Base-by-base conservation (phyloP, 2,113 vertebrate species). In the Sinocyclocheilus anshuiensis region DNA sequence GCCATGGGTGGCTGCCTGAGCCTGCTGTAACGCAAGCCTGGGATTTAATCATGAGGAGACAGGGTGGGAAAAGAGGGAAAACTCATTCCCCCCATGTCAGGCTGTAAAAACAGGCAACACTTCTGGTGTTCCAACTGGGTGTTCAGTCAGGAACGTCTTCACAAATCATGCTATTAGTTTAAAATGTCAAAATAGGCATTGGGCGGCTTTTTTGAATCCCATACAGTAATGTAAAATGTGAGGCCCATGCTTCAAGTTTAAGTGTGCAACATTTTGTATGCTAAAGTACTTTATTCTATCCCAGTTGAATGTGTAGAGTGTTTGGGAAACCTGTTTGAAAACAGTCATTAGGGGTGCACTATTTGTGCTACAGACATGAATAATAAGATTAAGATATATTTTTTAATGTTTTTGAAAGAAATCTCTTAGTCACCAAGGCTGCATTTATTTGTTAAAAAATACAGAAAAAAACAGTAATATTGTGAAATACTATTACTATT, bases 1-100 rank as follows among this genome's bases (percentile, higher is more conserved):
- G 61, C 80, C 81, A 86, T 53, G 85, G 77, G 24, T 84, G 81
- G 88, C 59, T 86, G 81, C 55, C 76, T 24, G 82, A 86, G 50
- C 77, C 24, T 72, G 53, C 42, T 75, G 50, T 89, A 80, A 89
- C 61, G 83, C 71, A 77, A 55, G 39, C 59, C 48, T 84, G 84
- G 81, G 84, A 86, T 84, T 88, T 80, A 76, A 86, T 65, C 53
- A 57, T 2, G 6, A 77, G 69, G 8, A 79, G 65, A 78, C 24
- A 2, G 55, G 18, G 72, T 36, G 75, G 39, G 29, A 42, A 69
- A 69, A 69, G 16, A 39, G 67, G 67, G 29, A 42, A 83, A 72
- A 48, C 50, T 36, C 67, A 57, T 6, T n/a, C 9, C 9, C 18
- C 26, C 5, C 55, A 39, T 39, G 29, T 39, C 45, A 39, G 18